These are phyloP conservation scores for Nephrotoma flavescens DNA, from an alignment of 2,888 invertebrate genomes.

Conservation along the genomic window DNA sequence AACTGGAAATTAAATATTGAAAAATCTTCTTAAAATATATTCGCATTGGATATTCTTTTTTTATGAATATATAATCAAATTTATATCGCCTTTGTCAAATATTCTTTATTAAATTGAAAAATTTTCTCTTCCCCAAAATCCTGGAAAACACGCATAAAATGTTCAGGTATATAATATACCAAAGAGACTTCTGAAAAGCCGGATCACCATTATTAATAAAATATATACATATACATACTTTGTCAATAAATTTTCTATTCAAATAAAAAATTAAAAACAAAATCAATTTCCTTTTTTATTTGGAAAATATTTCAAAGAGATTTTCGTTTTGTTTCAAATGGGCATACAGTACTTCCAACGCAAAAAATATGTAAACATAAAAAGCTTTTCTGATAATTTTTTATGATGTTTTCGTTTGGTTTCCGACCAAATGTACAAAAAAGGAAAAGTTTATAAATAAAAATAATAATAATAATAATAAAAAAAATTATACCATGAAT, in stretches of 20 bases:
- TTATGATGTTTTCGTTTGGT: neutral
- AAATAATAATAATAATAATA: neutral
- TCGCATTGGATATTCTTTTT: too few species aligned
- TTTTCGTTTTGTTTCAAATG: neutral
- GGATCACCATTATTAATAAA: neutral
- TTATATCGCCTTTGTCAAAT: too few species aligned
- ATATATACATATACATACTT: neutral
- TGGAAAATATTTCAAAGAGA: neutral
- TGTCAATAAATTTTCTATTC: neutral
- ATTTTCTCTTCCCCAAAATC: neutral
- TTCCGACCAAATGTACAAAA: neutral
- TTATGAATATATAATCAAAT: too few species aligned
- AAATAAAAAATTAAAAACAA: neutral
- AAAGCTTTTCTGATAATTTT: neutral
- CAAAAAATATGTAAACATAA: neutral
- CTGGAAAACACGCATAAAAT: neutral
- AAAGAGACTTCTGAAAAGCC: neutral
- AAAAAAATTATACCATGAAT: neutral
- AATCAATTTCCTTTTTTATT: neutral
- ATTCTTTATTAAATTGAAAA: too few species aligned
- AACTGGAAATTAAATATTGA: too few species aligned
- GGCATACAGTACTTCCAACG: neutral
- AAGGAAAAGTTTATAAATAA: neutral
- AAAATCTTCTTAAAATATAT: too few species aligned
- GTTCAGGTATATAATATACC: neutral